Percentiles rank a stretch among this genome's conserved stretches.
Evolutionary conservation across 2,888 invertebrate species (phyloP).

Genomic region (Drosophila neotestacea): DNA sequence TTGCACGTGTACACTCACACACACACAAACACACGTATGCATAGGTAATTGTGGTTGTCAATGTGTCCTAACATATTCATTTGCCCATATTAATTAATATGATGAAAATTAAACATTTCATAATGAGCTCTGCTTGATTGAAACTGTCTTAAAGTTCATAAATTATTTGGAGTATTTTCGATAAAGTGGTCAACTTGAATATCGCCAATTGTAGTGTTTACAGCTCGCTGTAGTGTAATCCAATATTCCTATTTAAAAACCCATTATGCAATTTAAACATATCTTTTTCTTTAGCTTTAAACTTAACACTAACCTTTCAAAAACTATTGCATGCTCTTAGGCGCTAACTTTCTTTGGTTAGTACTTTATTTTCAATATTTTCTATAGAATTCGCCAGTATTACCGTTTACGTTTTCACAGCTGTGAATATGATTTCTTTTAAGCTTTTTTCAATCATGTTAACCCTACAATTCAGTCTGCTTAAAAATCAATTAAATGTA

Average conservation of each 20-base stretch:
- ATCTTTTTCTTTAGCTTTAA: no score
- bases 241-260: no score
- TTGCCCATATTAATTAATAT: slow-evolving; percentile 8
- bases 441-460: background rate
- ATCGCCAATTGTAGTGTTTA: background rate
- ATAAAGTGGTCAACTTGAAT: background rate
- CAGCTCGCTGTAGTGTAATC: background rate
- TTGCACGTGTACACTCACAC: slow-evolving; percentile 5
- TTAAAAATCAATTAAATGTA: background rate
- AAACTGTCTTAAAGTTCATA: slow-evolving; percentile 3
- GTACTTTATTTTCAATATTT: no score
- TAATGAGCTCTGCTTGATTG: background rate
- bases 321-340: no score
- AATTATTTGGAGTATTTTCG: background rate
- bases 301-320: no score
- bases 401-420: slow-evolving; percentile 1
- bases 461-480: background rate
- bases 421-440: background rate
- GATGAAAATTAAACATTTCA: background rate
- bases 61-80: slow-evolving; percentile 1
- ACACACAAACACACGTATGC: background rate
- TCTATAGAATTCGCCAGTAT: background rate
- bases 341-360: no score
- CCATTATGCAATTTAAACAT: no score
- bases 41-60: slow-evolving; percentile 1